These are phyloP conservation scores for Teleogryllus oceanicus DNA, from an alignment of 2,888 invertebrate species.

Conservation along the genomic window DNA sequence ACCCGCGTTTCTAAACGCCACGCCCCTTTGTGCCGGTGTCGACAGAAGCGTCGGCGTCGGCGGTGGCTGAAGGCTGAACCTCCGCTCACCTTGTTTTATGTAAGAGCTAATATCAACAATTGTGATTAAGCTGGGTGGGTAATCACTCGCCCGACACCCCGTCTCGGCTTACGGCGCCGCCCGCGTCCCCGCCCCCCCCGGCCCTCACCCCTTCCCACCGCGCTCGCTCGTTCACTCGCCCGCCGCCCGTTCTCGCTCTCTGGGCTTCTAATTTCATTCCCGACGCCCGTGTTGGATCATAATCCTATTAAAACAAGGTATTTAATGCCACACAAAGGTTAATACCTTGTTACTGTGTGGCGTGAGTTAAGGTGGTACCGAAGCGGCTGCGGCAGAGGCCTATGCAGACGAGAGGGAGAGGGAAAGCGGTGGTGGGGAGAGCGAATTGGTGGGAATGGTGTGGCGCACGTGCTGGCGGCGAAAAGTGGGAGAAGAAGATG, in stretches of 20 bases:
- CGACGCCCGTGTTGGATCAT: neutral
- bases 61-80: no score
- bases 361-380: neutral
- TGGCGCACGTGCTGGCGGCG: no score
- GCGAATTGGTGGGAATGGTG: no score
- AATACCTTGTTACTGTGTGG: neutral
- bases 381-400: neutral
- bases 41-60: no score
- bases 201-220: neutral
- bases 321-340: conserved; percentile 18
- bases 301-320: conserved; percentile 18
- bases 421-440: no score
- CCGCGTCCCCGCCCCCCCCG: neutral
- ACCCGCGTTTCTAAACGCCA: no score
- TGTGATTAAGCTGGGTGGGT: conserved; percentile 2
- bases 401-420: no score
- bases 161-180: conserved; percentile 5
- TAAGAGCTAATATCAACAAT: conserved; percentile 3
- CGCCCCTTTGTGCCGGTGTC: no score
- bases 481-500: no score
- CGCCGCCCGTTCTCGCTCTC: neutral
- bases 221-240: neutral
- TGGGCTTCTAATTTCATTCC: neutral
- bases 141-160: neutral
- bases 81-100: neutral